Conservation (phyloP, 53 echinoderm and acorn worm genomes). For the Astropecten irregularis region DNA sequence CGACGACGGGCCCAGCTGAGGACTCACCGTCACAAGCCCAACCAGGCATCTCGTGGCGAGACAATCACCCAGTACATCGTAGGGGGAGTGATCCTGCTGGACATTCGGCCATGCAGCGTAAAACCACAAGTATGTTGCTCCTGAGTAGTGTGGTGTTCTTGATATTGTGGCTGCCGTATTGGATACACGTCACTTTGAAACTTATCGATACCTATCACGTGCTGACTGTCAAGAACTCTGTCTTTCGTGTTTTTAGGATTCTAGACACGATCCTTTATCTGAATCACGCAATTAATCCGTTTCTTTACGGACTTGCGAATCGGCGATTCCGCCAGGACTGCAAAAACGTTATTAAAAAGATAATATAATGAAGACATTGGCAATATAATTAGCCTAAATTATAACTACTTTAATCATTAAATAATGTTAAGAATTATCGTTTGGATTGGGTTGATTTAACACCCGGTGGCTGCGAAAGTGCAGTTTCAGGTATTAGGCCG, state of each 20-base stretch:
- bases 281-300: slow-evolving; percentile 60
- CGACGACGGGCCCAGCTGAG: too few species aligned
- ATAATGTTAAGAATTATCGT: too few species aligned
- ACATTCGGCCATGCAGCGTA: background rate
- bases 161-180: slow-evolving; percentile 36
- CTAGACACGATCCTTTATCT: background rate
- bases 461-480: too few species aligned
- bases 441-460: too few species aligned
- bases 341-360: background rate
- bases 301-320: slow-evolving; percentile 62
- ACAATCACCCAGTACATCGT: background rate
- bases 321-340: slow-evolving; percentile 58
- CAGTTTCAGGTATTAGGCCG: too few species aligned
- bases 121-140: slow-evolving; percentile 34
- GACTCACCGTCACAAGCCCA: too few species aligned
- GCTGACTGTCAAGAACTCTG: background rate
- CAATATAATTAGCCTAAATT: too few species aligned
- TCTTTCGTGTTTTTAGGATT: background rate
- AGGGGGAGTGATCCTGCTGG: background rate
- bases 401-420: too few species aligned
- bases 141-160: slow-evolving; percentile 39
- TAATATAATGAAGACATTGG: too few species aligned
- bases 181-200: background rate
- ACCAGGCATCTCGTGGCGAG: background rate
- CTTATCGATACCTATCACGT: background rate